Conservation (phyloP, 2,797 vertebrate species). For the Lindbergichthys nudifrons region DNA sequence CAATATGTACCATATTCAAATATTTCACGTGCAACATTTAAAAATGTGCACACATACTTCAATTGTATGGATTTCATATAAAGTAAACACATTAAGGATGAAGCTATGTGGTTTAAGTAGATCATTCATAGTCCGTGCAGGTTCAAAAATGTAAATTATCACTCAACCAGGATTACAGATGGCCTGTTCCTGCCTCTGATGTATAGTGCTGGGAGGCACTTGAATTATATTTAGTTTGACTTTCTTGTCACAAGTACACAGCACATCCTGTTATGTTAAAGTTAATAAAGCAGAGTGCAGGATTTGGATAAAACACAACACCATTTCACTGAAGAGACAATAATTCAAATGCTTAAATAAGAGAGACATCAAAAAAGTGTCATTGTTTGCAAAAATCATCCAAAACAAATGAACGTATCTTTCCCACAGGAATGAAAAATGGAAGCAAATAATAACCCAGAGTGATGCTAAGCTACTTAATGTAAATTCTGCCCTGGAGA, state of each 20-base stretch:
- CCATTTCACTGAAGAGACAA: constrained; percentile 55
- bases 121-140: constrained; percentile 17
- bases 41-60: not conserved
- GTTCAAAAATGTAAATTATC: constrained; percentile 34
- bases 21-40: not conserved
- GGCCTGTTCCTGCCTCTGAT: constrained; percentile 38
- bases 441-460: constrained; percentile 64
- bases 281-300: constrained; percentile 57
- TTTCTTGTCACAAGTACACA: constrained; percentile 59
- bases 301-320: constrained; percentile 41
- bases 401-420: constrained; percentile 65
- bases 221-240: constrained; percentile 60
- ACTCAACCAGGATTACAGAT: constrained; percentile 22
- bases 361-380: constrained; percentile 56
- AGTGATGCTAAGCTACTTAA: constrained; percentile 81
- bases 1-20: not conserved
- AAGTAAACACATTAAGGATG: not conserved
- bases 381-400: constrained; percentile 50
- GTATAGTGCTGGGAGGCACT: constrained; percentile 17
- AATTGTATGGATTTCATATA: not conserved
- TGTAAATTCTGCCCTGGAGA: constrained; percentile 74
- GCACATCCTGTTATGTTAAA: constrained; percentile 43
- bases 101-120: not conserved
- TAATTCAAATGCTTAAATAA: constrained; percentile 54
- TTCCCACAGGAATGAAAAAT: constrained; percentile 62